phyloP scores from a whole-genome alignment of 2,888 invertebrate species.

The Leptura quadrifasciata region DNA sequence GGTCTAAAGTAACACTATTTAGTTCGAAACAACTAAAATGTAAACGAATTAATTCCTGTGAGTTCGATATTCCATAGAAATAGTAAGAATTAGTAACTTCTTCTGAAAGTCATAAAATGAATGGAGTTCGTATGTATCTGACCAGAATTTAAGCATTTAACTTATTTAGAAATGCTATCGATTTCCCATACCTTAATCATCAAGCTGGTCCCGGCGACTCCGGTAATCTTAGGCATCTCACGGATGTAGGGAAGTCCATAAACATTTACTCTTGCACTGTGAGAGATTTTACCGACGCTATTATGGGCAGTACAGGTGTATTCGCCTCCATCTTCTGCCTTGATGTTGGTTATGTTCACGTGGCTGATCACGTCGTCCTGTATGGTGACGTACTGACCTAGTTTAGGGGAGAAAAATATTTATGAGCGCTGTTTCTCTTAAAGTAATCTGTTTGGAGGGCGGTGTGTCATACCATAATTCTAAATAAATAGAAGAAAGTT shows the following conservation, averaged over 20 bases:
- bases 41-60: too few relatives aligned
- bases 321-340: constrained; percentile 93
- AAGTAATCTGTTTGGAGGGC: not conserved
- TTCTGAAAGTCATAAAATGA: too few relatives aligned
- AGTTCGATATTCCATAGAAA: too few relatives aligned
- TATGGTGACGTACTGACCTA: constrained; percentile 89
- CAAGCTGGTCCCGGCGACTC: constrained; percentile 89
- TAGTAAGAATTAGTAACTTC: too few relatives aligned
- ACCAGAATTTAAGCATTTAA: not conserved
- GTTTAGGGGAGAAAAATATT: constrained; percentile 26
- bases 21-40: too few relatives aligned
- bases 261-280: constrained; percentile 91
- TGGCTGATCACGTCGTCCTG: constrained; percentile 95
- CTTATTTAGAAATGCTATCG: constrained; percentile 4
- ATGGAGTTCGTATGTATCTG: too few relatives aligned
- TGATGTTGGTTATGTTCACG: constrained; percentile 91
- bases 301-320: constrained; percentile 91
- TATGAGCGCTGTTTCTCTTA: not conserved
- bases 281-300: constrained; percentile 86
- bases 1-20: too few relatives aligned
- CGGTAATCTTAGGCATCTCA: constrained; percentile 91
- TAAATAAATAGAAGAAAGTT: not conserved
- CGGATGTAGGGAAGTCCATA: constrained; percentile 91
- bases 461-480: not conserved
- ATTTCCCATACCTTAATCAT: constrained; percentile 79